Conservation (phyloP, 2,888 invertebrate genomes). For the Vanessa cardui region DNA sequence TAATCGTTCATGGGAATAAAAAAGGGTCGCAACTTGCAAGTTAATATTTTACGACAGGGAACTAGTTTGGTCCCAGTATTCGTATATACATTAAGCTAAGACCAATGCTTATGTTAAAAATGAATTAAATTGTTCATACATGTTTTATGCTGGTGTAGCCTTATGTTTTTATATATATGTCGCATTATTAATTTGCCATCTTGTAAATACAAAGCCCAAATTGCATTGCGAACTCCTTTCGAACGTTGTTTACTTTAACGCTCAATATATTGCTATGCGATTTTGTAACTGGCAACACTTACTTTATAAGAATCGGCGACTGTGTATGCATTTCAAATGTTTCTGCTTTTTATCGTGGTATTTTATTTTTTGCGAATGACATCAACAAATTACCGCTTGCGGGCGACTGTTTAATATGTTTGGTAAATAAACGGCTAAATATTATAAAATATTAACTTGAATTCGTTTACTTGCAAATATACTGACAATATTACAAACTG, state of each 20-base stretch:
- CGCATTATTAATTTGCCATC: no score
- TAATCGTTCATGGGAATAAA: constrained; percentile 34
- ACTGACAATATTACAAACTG: no score
- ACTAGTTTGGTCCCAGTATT: no score
- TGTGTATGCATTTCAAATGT: not conserved
- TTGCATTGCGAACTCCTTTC: not conserved
- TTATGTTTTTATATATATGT: no score
- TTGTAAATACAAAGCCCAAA: no score
- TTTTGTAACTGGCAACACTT: not conserved
- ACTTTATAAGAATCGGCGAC: not conserved
- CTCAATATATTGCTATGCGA: not conserved
- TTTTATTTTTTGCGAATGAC: not conserved
- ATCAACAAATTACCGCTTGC: not conserved
- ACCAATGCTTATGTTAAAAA: not conserved
- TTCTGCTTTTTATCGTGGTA: not conserved
- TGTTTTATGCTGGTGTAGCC: no score
- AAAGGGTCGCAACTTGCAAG: not conserved
- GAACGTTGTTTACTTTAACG: not conserved
- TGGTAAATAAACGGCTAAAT: no score
- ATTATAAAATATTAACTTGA: not conserved
- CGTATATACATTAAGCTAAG: not conserved
- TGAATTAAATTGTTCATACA: no score
- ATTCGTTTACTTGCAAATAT: no score
- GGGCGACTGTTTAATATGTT: not conserved
- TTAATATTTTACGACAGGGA: not conserved